A percentile compares a stretch with the other conserved stretches of the same genome.
phyloP scores from a whole-genome alignment of 2,797 vertebrate species.

The Leptatherina wallacei region DNA sequence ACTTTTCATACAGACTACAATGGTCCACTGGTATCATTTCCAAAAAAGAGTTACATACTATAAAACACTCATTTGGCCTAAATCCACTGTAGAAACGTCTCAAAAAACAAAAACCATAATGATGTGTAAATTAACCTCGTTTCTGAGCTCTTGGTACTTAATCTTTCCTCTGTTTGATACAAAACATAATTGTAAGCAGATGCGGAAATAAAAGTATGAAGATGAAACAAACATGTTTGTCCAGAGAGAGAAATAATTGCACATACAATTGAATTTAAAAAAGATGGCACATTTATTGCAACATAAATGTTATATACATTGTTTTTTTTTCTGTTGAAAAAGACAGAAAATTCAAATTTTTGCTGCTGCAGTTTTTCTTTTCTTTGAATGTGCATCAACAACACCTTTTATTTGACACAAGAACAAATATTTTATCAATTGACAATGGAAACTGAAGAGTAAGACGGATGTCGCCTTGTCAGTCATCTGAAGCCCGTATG shows the following conservation, averaged over 20 bases:
- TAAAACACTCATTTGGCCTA: conserved; percentile 79
- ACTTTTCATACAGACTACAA: conserved; percentile 82
- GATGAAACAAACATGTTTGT: conserved; percentile 70
- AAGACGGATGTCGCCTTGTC: conserved; percentile 90
- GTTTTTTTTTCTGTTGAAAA: conserved; percentile 94
- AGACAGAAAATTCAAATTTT: conserved; percentile 95
- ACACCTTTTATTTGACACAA: conserved; percentile 94
- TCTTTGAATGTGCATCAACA: conserved; percentile 89
- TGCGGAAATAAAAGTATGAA: conserved; percentile 51
- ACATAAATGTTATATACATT: conserved; percentile 99
- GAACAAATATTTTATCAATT: conserved; percentile 93
- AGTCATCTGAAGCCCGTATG: conserved; percentile 89
- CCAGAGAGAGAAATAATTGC: conserved; percentile 76
- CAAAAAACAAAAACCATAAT: conserved; percentile 32
- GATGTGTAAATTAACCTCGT: conserved; percentile 27
- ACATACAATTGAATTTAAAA: conserved; percentile 89
- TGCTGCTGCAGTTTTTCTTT: conserved; percentile 84
- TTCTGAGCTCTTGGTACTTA: conserved; percentile 28
- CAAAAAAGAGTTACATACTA: conserved; percentile 71
- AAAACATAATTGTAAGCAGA: conserved; percentile 47
- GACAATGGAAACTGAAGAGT: conserved; percentile 90
- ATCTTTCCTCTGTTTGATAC: conserved; percentile 28
- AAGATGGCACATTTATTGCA: conserved; percentile 99
- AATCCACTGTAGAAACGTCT: conserved; percentile 77
- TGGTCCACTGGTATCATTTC: conserved; percentile 76